Conservation (phyloP, 2,888 invertebrate species). For the Drosophila histrio region DNA sequence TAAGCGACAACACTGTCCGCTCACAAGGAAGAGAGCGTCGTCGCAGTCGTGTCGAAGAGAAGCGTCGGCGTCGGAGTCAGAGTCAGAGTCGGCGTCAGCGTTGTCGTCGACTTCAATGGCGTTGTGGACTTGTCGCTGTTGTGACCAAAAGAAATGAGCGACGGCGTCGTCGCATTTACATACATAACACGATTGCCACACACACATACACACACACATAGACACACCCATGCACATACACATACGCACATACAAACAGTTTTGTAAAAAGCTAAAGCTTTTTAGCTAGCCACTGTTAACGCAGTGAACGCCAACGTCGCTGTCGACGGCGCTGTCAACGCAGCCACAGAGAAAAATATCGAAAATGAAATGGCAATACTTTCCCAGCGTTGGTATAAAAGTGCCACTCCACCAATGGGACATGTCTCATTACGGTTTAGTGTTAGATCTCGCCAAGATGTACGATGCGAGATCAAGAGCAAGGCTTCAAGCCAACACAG, state of each 20-base stretch:
- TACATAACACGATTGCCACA: conserved; percentile 68
- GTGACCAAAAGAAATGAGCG: conserved; percentile 40
- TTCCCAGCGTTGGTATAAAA: conserved; percentile 83
- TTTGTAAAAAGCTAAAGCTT: conserved; percentile 31
- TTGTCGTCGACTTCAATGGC: background rate
- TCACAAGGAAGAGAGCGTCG: conserved; percentile 72
- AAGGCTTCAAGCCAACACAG: conserved; percentile 28
- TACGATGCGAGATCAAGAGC: conserved; percentile 77
- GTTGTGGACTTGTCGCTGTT: conserved; percentile 32
- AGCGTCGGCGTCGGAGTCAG: conserved; percentile 9
- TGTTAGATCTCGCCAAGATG: conserved; percentile 84
- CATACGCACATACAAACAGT: conserved; percentile 11
- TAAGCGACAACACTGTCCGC: conserved; percentile 19
- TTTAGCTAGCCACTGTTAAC: conserved; percentile 24
- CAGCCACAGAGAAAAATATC: conserved; percentile 64
- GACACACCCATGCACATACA: conserved; percentile 11
- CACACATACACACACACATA: conserved; percentile 28
- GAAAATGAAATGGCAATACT: conserved; percentile 81
- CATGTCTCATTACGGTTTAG: conserved; percentile 84
- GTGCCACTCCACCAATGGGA: conserved; percentile 82
- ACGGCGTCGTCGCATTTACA: conserved; percentile 65
- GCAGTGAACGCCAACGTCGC: conserved; percentile 15
- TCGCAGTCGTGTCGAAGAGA: conserved; percentile 1
- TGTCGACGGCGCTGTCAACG: conserved; percentile 13
- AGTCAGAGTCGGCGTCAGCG: conserved; percentile 1